Evolutionary conservation across 2,888 invertebrate species (phyloP).

Genomic region (Caenorhabditis sp.): DNA sequence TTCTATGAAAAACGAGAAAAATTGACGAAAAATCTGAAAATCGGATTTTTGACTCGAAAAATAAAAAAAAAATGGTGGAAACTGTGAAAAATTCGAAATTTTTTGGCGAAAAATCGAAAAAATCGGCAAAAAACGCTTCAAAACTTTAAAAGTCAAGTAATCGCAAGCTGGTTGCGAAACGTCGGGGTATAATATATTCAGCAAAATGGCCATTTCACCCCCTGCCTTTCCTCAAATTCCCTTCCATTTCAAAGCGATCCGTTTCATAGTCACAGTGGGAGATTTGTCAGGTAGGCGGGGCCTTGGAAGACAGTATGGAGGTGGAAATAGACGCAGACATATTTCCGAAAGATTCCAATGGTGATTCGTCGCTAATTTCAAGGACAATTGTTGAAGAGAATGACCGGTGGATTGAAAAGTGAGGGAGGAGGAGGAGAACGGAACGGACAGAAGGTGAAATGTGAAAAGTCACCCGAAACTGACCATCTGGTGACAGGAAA

Average conservation of each 20-base stretch:
- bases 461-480: conserved; percentile 3
- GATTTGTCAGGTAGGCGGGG: conserved; percentile 13
- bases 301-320: background rate
- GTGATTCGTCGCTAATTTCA: conserved; percentile 54
- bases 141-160: too few species aligned
- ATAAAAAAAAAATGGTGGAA: too few species aligned
- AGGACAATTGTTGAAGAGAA: conserved; percentile 31
- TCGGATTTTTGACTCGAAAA: too few species aligned
- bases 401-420: conserved; percentile 3
- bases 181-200: too few species aligned
- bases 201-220: conserved; percentile 6
- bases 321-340: background rate
- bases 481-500: conserved; percentile 12
- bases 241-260: conserved; percentile 26
- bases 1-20: too few species aligned
- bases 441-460: background rate
- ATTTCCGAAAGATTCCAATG: conserved; percentile 14
- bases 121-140: too few species aligned
- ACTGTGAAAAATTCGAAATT: too few species aligned
- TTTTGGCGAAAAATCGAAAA: too few species aligned
- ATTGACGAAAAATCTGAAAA: too few species aligned
- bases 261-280: too few species aligned
- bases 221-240: background rate
- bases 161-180: too few species aligned
- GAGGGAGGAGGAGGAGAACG: conserved; percentile 18